Percentiles rank a stretch among this genome's conserved stretches.
Evolutionary conservation across 2,113 vertebrate genomes (phyloP).

Genomic region (Poeciliopsis retropinna): DNA sequence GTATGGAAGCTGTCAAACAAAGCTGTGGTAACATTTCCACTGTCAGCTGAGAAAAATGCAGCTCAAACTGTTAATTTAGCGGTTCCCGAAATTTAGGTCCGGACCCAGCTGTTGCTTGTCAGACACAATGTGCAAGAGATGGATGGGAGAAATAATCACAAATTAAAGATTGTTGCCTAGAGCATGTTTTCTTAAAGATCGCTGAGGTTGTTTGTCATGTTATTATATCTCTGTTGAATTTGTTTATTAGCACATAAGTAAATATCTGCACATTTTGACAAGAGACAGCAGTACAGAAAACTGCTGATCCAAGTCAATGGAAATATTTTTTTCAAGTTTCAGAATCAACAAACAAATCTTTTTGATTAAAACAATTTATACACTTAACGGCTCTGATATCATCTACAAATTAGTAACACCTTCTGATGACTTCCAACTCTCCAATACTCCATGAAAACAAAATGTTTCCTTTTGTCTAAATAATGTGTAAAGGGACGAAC

Average conservation of each 20-base stretch:
- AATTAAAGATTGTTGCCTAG: neutral
- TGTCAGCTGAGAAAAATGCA: neutral
- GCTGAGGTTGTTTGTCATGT: neutral
- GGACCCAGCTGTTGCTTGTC: neutral
- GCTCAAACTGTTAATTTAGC: neutral
- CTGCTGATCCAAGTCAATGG: neutral
- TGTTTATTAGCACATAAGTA: neutral
- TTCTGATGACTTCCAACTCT: neutral
- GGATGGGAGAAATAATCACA: neutral
- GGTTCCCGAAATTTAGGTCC: neutral
- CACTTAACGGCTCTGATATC: too few relatives aligned
- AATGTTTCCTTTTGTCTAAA: neutral
- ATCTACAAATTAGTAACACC: neutral
- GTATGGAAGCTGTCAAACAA: constrained; percentile 1
- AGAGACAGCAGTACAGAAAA: neutral
- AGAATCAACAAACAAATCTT: neutral
- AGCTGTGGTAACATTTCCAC: neutral
- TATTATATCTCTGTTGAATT: neutral
- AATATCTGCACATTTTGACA: neutral
- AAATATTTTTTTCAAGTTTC: neutral
- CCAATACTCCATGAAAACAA: too few relatives aligned
- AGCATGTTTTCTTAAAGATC: neutral
- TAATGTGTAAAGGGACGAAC: neutral
- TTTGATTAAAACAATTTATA: neutral
- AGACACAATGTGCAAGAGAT: neutral